A percentile compares a stretch with the other conserved stretches of the same genome.
Conservation (phyloP, 2,113 vertebrate species). For the Eurystomus gularis region DNA sequence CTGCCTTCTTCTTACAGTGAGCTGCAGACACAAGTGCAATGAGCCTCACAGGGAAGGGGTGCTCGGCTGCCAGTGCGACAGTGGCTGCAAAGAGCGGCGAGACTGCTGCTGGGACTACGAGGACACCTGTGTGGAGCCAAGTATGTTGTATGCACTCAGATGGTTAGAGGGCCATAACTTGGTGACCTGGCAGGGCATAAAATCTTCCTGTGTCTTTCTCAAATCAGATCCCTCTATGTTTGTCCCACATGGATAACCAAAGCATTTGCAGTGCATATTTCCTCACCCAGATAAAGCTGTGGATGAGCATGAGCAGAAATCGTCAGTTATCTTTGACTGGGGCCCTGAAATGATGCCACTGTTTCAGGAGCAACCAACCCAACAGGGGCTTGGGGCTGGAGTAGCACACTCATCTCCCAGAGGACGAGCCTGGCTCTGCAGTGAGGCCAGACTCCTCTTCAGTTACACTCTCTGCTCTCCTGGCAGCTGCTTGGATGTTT, state of each 20-base stretch:
- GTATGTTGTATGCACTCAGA: constrained; percentile 53
- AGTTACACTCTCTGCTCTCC: background rate
- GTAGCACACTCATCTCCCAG: background rate
- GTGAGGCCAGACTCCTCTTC: background rate
- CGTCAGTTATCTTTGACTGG: background rate
- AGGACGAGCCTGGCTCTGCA: background rate
- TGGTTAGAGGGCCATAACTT: background rate
- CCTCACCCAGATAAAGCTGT: background rate
- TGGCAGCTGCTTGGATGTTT: background rate
- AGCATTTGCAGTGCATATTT: background rate
- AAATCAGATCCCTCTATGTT: background rate
- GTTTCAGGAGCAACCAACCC: accelerated
- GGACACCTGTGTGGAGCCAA: constrained; percentile 67
- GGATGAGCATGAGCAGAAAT: background rate
- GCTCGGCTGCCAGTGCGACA: constrained; percentile 65
- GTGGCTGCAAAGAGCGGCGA: background rate
- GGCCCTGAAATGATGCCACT: accelerated
- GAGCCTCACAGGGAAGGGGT: background rate
- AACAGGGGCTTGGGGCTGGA: background rate
- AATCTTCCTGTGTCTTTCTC: background rate
- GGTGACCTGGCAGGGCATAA: background rate
- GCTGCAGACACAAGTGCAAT: constrained; percentile 74
- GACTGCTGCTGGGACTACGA: constrained; percentile 80
- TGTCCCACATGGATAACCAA: background rate
- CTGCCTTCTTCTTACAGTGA: constrained; percentile 56